A percentile compares a stretch with the other conserved stretches of the same genome.
Evolutionary conservation across 64 coral and sea anemone species (phyloP).

Genomic region (Pachyseris speciosa): DNA sequence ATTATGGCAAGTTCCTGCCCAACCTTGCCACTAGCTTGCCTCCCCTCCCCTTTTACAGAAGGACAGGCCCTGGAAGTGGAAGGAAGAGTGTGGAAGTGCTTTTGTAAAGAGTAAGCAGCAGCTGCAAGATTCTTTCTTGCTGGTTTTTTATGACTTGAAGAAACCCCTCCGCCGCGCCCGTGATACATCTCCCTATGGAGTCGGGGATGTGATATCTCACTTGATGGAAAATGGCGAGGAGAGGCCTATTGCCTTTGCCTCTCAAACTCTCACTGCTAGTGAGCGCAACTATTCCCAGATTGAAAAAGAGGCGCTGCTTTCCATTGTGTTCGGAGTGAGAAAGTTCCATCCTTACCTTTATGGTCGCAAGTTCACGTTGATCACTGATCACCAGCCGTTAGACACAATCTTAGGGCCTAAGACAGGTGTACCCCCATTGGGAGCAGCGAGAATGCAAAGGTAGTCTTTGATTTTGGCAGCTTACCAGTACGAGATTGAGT

Average conservation of each 20-base stretch:
- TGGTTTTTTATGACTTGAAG: slow-evolving; percentile 16
- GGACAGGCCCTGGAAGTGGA: slow-evolving; percentile 37
- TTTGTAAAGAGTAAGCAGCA: slow-evolving; percentile 22
- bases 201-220: slow-evolving; percentile 22
- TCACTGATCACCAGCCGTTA: slow-evolving; percentile 2
- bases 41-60: slow-evolving; percentile 19
- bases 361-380: too few relatives aligned
- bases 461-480: neutral
- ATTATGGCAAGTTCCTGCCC: too few relatives aligned
- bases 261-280: neutral
- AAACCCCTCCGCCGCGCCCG: slow-evolving; percentile 23
- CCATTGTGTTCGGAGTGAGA: too few relatives aligned
- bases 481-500: slow-evolving; percentile 2
- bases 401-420: neutral
- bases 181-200: slow-evolving; percentile 47
- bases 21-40: neutral
- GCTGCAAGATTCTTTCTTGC: neutral
- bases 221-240: slow-evolving; percentile 4
- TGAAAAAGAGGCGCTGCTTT: neutral
- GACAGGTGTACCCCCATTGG: neutral
- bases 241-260: neutral
- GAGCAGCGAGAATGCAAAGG: neutral
- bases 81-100: slow-evolving; percentile 28
- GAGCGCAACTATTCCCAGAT: neutral
- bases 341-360: too few relatives aligned